These are phyloP conservation scores for Monoplex corrugatus DNA, from an alignment of 2,888 invertebrate genomes.

Conservation along the genomic window DNA sequence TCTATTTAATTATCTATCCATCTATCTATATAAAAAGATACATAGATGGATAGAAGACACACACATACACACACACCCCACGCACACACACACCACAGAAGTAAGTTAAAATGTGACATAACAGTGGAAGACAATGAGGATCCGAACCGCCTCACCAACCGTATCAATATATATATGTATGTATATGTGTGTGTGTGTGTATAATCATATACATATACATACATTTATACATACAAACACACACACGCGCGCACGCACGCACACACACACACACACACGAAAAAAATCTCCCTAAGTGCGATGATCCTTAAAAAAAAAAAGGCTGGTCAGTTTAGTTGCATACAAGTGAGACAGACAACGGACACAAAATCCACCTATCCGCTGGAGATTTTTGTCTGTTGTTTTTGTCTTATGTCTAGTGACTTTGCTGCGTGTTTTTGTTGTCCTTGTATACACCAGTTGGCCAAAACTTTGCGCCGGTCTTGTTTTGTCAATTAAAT, in stretches of 20 bases:
- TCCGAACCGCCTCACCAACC: background rate
- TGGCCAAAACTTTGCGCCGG: no score
- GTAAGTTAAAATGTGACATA: no score
- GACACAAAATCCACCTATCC: background rate
- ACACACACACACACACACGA: slow-evolving; percentile 13
- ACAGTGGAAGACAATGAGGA: background rate
- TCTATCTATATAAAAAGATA: background rate
- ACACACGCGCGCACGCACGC: background rate
- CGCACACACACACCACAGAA: no score
- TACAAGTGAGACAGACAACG: background rate
- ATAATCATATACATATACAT: background rate
- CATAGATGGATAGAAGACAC: background rate
- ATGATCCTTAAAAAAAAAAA: no score
- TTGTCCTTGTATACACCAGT: background rate
- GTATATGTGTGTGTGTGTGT: background rate
- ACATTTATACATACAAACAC: background rate
- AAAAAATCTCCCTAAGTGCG: no score
- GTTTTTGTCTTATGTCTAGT: background rate
- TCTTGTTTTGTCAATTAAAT: no score
- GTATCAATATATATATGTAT: background rate
- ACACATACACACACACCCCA: no score
- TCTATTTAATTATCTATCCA: background rate
- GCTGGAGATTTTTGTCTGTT: background rate
- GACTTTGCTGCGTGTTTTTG: background rate
- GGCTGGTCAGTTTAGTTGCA: no score